These are phyloP conservation scores for Canis aureus DNA, from an alignment of 2,113 vertebrate genomes.

Conservation along the genomic window DNA sequence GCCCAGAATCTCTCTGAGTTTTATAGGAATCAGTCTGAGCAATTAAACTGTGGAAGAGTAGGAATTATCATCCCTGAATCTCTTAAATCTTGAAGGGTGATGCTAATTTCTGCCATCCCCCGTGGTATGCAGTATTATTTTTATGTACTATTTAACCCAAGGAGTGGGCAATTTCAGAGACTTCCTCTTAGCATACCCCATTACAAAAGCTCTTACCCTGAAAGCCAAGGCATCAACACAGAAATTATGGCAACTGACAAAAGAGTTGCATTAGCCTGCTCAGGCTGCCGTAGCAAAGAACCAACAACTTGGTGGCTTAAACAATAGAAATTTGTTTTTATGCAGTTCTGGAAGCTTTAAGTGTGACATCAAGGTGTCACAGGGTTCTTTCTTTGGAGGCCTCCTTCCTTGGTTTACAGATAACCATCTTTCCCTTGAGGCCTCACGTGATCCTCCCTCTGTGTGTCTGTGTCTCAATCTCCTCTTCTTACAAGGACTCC, in stretches of 20 bases:
- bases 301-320: fast-evolving
- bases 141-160: not conserved
- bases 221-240: too few species aligned
- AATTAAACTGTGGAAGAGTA: not conserved
- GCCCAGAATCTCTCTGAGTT: not conserved
- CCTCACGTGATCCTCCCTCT: not conserved
- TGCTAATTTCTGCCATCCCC: not conserved
- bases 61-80: not conserved
- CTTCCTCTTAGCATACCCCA: not conserved
- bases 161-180: not conserved
- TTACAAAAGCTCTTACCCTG: not conserved
- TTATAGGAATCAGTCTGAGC: not conserved
- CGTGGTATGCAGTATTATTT: not conserved
- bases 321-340: not conserved
- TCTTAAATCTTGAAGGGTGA: not conserved
- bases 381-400: not conserved
- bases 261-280: fast-evolving
- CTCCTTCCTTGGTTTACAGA: not conserved
- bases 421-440: fast-evolving
- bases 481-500: not conserved
- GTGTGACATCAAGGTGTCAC: not conserved
- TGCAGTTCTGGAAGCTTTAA: not conserved
- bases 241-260: not conserved
- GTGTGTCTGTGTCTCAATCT: too few species aligned
- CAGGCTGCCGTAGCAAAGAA: not conserved